Base-by-base conservation (phyloP, 1,140 invertebrate species). In the Anastatus disparis region DNA sequence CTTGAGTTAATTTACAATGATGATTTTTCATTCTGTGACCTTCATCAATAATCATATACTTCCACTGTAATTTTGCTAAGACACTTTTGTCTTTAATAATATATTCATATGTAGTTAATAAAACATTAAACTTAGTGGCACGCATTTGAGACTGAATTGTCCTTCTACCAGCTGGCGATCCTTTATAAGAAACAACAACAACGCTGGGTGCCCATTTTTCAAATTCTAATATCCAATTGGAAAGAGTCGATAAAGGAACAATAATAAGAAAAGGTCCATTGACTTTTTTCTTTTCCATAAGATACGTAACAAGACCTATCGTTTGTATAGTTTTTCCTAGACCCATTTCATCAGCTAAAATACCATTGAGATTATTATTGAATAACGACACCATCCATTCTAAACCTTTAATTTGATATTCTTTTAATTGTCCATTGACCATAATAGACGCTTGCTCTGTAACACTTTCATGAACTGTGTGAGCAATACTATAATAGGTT, bases 21-120 rank as follows among this genome's bases (percentile, higher is more conserved):
- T 99, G 98, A 85, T 99, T 99, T 87, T 99, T 99, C 97, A 99
- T 99, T 76, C 98, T 91, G 87, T 99, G 98, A 77, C 98, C 98
- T 87, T 99, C 98, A 85, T 99, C 98, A 77, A 99, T 99, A 67
- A 99, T 99, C 97, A 99, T 99, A 82, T 99, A 99, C 82, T 98
- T 98, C 97, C 97, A 99, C 76, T 95, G 94, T 13, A 98, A 86
- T 90, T 99, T 99, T 9, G 97, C 94, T 38, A 99, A 87, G 7
- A 96, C 92, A n/a, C 93, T 90, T 82, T 99, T 99, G 84, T 99
- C 98, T 86, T 98, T 99, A 74, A 99, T 98, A 59, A 99, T 94
- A 81, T 99, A 99, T 82, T 99, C 98, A 78, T 99, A 99, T 1
- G 98, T 99, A 3, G 98, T 99, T 2, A 99, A 89, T 6, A 99